phyloP scores from a whole-genome alignment of 2,888 invertebrate genomes.

The Crossocerus cetratus region DNA sequence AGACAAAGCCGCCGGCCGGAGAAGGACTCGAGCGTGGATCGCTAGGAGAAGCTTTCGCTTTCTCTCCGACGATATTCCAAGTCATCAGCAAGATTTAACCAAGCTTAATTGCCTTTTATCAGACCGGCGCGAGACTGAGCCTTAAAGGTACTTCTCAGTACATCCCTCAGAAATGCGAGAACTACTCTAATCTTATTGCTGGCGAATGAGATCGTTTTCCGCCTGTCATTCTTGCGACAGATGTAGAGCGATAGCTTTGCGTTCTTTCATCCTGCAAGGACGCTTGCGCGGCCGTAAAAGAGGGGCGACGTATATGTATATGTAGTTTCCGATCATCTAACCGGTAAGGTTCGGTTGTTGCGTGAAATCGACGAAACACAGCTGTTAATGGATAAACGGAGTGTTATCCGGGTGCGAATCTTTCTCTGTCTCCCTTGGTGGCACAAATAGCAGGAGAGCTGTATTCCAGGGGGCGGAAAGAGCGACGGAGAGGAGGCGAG shows the following conservation, averaged over 20 bases:
- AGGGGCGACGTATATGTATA: too few species aligned
- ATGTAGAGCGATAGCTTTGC: too few species aligned
- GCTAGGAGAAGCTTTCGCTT: slow-evolving; percentile 28
- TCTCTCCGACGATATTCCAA: slow-evolving; percentile 16
- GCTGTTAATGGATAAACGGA: slow-evolving; percentile 39
- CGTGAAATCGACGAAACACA: slow-evolving; percentile 16
- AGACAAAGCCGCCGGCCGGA: slow-evolving; percentile 47
- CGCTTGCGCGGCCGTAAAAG: too few species aligned
- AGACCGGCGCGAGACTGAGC: not conserved
- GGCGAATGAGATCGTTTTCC: too few species aligned
- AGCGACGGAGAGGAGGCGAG: slow-evolving; percentile 6
- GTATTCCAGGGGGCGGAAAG: not conserved
- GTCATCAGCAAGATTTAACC: slow-evolving; percentile 15
- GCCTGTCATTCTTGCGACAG: too few species aligned
- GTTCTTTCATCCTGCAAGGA: too few species aligned
- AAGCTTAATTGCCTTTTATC: slow-evolving; percentile 22
- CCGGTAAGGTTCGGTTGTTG: slow-evolving; percentile 14
- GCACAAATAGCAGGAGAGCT: not conserved
- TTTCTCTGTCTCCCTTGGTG: not conserved
- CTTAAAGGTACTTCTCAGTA: too few species aligned
- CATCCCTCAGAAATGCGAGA: too few species aligned
- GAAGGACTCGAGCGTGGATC: slow-evolving; percentile 44
- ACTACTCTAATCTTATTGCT: too few species aligned
- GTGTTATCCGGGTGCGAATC: slow-evolving; percentile 27
- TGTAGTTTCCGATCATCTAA: slow-evolving; percentile 8